Evolutionary conservation across 2,888 invertebrate species (phyloP).

Genomic region (Drymonia ruficornis): DNA sequence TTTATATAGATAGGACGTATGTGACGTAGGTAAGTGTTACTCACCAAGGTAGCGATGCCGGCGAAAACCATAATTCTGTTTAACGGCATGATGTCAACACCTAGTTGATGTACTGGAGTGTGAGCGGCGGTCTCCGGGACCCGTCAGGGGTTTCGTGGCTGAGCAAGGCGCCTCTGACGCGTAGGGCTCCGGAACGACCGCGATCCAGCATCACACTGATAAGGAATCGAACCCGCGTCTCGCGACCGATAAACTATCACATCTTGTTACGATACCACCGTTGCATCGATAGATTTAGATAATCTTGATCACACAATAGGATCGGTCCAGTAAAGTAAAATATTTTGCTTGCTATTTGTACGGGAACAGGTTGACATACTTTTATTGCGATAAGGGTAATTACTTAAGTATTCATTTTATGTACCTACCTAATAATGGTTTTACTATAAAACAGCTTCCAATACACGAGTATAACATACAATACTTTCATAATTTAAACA

Average conservation of each 20-base stretch:
- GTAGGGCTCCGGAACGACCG: conserved; percentile 27
- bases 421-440: no score
- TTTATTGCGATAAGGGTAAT: no score
- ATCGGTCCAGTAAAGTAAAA: neutral
- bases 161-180: conserved; percentile 17
- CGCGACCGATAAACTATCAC: conserved; percentile 34
- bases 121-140: conserved; percentile 11
- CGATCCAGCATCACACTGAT: conserved; percentile 54
- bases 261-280: conserved; percentile 29
- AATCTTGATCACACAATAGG: neutral
- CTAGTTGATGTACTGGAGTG: conserved; percentile 10
- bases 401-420: no score
- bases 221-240: conserved; percentile 29
- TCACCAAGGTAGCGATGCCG: conserved; percentile 52
- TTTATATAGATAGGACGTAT: no score
- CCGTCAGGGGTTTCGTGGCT: neutral
- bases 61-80: conserved; percentile 52
- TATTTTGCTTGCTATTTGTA: no score
- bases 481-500: no score
- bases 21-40: conserved; percentile 15
- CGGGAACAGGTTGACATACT: no score
- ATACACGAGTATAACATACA: no score
- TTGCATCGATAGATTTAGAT: conserved; percentile 10
- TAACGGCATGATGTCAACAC: conserved; percentile 34
- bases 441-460: no score